Evolutionary conservation across 2,797 vertebrate genomes (phyloP).

Genomic region (Lithobates pipiens): DNA sequence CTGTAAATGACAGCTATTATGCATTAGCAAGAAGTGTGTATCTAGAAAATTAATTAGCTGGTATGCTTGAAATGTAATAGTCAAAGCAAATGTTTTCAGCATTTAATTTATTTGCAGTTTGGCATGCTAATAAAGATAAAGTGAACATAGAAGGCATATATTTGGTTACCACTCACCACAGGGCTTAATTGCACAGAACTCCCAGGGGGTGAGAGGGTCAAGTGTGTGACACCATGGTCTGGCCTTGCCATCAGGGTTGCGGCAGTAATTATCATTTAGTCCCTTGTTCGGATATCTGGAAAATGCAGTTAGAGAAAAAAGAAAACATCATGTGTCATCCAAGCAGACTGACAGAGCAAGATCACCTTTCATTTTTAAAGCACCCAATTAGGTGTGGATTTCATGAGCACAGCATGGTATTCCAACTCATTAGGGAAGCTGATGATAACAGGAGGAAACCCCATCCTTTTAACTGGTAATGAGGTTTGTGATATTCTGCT

Average conservation of each 20-base stretch:
- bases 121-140: constrained; percentile 69
- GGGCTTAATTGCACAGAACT: constrained; percentile 95
- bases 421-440: constrained; percentile 70
- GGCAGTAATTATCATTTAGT: constrained; percentile 98
- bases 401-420: constrained; percentile 70
- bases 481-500: constrained; percentile 48
- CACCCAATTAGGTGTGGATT: constrained; percentile 72
- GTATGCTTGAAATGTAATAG: background rate
- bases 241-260: constrained; percentile 93
- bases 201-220: constrained; percentile 92
- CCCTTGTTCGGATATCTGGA: constrained; percentile 93
- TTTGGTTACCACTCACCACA: constrained; percentile 88
- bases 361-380: constrained; percentile 61
- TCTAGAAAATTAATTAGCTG: background rate
- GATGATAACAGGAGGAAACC: constrained; percentile 63
- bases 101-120: constrained; percentile 69
- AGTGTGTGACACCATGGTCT: constrained; percentile 98
- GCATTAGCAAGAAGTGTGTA: background rate
- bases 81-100: constrained; percentile 50
- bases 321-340: constrained; percentile 65
- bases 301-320: constrained; percentile 71
- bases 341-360: constrained; percentile 62
- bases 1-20: background rate
- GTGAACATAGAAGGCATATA: constrained; percentile 82
- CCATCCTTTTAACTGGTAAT: constrained; percentile 47